These are phyloP conservation scores for Nineta flava DNA, from an alignment of 2,888 invertebrate species.

Conservation along the genomic window DNA sequence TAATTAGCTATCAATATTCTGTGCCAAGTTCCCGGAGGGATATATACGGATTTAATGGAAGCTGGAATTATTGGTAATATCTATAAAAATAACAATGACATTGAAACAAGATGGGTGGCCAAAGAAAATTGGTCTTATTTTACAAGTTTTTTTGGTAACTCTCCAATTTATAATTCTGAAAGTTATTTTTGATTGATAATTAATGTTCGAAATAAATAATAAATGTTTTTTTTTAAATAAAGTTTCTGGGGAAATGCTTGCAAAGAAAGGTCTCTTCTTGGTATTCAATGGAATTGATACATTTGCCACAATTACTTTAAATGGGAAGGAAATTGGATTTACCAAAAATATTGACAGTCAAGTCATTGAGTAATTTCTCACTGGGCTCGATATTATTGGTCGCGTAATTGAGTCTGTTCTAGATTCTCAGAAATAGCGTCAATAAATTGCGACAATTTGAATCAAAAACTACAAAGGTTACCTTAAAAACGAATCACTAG, in stretches of 20 bases:
- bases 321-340: constrained; percentile 43
- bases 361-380: too few species aligned
- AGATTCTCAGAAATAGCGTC: too few species aligned
- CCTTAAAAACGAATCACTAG: constrained; percentile 48
- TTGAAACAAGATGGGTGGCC: constrained; percentile 67
- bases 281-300: constrained; percentile 82
- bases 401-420: too few species aligned
- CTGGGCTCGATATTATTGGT: too few species aligned
- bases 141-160: constrained; percentile 45
- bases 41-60: constrained; percentile 56
- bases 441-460: too few species aligned
- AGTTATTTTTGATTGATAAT: not conserved
- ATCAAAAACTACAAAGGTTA: constrained; percentile 21
- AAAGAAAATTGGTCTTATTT: constrained; percentile 65
- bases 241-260: constrained; percentile 23
- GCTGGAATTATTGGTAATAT: constrained; percentile 42
- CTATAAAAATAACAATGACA: constrained; percentile 59
- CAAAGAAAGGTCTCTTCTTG: constrained; percentile 31
- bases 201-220: not conserved
- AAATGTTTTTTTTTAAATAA: constrained; percentile 16
- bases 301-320: constrained; percentile 55
- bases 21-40: constrained; percentile 53
- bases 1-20: too few species aligned
- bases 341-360: constrained; percentile 75
- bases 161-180: not conserved